A percentile compares a stretch with the other conserved stretches of the same genome.
These are phyloP conservation scores for Pseudococcus viburni DNA, from an alignment of 2,888 invertebrate genomes.

Conservation along the genomic window DNA sequence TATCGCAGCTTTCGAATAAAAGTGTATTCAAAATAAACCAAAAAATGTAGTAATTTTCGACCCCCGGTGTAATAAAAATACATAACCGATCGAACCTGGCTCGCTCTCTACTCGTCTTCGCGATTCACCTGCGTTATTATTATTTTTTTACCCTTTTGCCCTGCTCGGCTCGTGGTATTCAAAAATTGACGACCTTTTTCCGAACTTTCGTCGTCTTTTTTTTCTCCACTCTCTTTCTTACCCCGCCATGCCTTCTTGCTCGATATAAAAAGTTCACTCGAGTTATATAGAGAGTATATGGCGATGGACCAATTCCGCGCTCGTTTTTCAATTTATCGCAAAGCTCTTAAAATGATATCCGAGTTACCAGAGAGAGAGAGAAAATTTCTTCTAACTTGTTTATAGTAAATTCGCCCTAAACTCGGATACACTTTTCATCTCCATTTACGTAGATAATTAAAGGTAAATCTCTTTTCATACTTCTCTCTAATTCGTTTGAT, in stretches of 20 bases:
- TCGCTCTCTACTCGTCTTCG: neutral
- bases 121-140: slow-evolving; percentile 7
- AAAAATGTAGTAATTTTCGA: slow-evolving; percentile 42
- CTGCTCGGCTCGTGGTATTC: neutral
- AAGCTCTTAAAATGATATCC: slow-evolving; percentile 47
- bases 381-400: neutral
- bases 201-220: slow-evolving; percentile 4
- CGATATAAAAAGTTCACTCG: slow-evolving; percentile 31
- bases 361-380: neutral
- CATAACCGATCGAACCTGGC: slow-evolving; percentile 16
- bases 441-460: slow-evolving; percentile 42
- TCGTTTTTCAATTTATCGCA: slow-evolving; percentile 44
- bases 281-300: neutral
- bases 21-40: slow-evolving; percentile 39
- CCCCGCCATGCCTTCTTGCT: neutral
- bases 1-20: slow-evolving; percentile 47
- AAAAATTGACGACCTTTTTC: slow-evolving; percentile 41
- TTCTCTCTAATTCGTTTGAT: slow-evolving; percentile 31
- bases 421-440: slow-evolving; percentile 36
- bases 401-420: slow-evolving; percentile 8
- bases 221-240: neutral
- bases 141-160: neutral
- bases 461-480: slow-evolving; percentile 39
- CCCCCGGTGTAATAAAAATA: slow-evolving; percentile 39
- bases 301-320: slow-evolving; percentile 8